Base-by-base conservation (phyloP, 2,797 vertebrate genomes). In the Pteropus rufus region DNA sequence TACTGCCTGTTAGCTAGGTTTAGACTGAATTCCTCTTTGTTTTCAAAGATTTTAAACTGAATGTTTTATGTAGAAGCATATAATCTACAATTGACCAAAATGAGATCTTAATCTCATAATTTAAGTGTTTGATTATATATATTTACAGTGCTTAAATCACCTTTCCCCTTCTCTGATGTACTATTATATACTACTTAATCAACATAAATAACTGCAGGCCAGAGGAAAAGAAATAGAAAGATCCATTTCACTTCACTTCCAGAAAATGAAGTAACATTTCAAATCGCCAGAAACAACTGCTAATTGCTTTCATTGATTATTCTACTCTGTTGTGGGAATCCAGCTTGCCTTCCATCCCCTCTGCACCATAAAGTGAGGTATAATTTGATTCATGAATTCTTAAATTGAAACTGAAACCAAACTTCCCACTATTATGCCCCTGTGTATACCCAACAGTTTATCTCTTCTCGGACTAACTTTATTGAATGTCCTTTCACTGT, bases 281-380 rank as follows among this genome's bases (percentile, higher is more conserved):
- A 98, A 96, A 89, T 93, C 96, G 91, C 83, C 83, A 97, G 96
- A 96, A 97, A 97, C 56, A 92, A 65, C 96, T 97, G 65, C 96
- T 98, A 98, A 98, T 98, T 98, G 95, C 60, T 52, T 24, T 80
- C 97, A 98, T 96, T 96, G 97, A 98, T 97, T 97, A 89, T 24
- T 93, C 77, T 24, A 89, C 75, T 93, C n/a, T 67, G 31, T 93
- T 93, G 79, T 92, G 96, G 91, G 1, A 54, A 95, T 91, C 67
- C 5, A 76, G 31, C 46, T 7, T 10, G 18, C 18, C 34, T 79
- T 91, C 49, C 5, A 81, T 96, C 34, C 95, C 49, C 46, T 69
- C 2, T 72, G 26, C 0, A 3, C 4, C 85, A 31, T 83, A 97
- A 97, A 95, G 56, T 62, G 69, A 98, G 49, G 85, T 3, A 60